These are phyloP conservation scores for Acleris laterana DNA, from an alignment of 2,888 invertebrate genomes.

Conservation along the genomic window DNA sequence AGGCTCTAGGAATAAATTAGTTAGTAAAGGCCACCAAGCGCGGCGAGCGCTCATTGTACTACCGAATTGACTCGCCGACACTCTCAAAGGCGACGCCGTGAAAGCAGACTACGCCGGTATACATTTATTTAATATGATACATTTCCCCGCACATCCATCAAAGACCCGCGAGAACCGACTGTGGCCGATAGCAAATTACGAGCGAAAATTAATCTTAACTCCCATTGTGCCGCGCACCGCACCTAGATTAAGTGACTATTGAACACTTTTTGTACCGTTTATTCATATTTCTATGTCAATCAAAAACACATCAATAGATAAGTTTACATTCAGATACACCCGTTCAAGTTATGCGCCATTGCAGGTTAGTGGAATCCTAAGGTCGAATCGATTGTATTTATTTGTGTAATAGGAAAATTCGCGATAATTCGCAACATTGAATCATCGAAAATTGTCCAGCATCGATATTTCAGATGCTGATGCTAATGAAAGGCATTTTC, in stretches of 20 bases:
- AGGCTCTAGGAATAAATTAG: background rate
- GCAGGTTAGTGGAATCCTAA: slow-evolving; percentile 2
- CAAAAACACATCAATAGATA: slow-evolving; percentile 20
- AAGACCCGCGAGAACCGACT: slow-evolving; percentile 46
- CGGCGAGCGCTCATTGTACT: slow-evolving; percentile 64
- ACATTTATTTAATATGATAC: slow-evolving; percentile 75
- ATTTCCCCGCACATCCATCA: slow-evolving; percentile 73
- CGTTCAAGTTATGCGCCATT: slow-evolving; percentile 10
- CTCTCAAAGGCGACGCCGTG: slow-evolving; percentile 67
- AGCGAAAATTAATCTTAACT: slow-evolving; percentile 50
- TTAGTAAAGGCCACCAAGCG: slow-evolving; percentile 52
- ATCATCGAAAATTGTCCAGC: slow-evolving; percentile 55
- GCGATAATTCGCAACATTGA: slow-evolving; percentile 40
- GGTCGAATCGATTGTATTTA: slow-evolving; percentile 18
- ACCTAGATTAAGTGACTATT: slow-evolving; percentile 42
- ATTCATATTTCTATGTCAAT: slow-evolving; percentile 29
- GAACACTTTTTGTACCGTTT: slow-evolving; percentile 35
- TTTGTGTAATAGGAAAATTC: slow-evolving; percentile 20
- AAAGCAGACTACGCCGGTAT: slow-evolving; percentile 68
- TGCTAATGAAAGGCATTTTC: slow-evolving; percentile 83
- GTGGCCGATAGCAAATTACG: slow-evolving; percentile 53
- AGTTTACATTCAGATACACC: background rate
- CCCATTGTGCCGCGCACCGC: slow-evolving; percentile 40
- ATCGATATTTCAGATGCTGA: slow-evolving; percentile 79
- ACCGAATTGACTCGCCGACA: slow-evolving; percentile 70